Percentiles rank a stretch among this genome's conserved stretches.
phyloP scores from a whole-genome alignment of 2,797 vertebrate species.

The Argentina silus region DNA sequence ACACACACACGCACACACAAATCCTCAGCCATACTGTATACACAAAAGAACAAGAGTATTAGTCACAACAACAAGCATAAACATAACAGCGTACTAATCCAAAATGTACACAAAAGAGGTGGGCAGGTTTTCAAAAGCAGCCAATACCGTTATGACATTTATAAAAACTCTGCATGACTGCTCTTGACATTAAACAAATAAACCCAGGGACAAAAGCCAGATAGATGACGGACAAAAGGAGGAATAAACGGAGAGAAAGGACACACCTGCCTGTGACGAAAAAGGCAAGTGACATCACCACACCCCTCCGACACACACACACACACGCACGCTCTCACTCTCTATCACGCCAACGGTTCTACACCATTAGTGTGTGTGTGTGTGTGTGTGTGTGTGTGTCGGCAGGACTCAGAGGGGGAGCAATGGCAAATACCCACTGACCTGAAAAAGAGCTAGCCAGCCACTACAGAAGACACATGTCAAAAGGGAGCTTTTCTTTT shows the following conservation, averaged over 20 bases:
- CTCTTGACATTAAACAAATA: no score
- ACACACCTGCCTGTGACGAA: no score
- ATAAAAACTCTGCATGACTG: no score
- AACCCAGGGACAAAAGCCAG: no score
- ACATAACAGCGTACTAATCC: no score
- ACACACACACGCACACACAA: not conserved
- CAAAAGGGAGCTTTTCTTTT: no score
- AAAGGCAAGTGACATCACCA: not conserved
- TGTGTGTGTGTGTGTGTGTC: conserved; percentile 1
- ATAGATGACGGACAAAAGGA: not conserved
- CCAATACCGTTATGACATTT: no score
- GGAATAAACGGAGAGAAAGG: not conserved
- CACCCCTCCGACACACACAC: no score
- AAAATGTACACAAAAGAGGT: no score
- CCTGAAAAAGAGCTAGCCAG: conserved; percentile 67
- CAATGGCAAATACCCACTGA: conserved; percentile 65
- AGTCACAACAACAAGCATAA: no score
- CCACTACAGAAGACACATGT: conserved; percentile 38
- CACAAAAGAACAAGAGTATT: not conserved
- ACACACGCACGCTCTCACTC: not conserved
- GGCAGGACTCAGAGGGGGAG: not conserved
- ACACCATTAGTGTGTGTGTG: not conserved
- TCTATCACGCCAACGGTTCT: not conserved
- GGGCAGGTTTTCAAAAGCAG: no score
- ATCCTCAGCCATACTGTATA: not conserved